Evolutionary conservation across 2,888 invertebrate species (phyloP), one percentile per base, ranked within the genome.

Genomic region (Metacarcinus magister): DNA sequence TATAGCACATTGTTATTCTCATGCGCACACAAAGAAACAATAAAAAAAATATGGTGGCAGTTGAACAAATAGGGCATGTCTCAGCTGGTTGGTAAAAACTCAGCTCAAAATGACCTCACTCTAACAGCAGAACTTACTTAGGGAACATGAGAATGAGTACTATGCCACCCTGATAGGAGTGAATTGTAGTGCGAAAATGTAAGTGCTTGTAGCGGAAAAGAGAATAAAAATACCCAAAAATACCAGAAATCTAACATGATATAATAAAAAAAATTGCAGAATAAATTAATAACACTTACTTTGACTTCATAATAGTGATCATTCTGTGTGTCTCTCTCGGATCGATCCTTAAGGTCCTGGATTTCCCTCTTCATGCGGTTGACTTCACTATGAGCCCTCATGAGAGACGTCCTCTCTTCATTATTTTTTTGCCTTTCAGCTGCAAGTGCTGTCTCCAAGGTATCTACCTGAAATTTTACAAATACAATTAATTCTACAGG

Each of bases 271-370:
- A 87, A n/a, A 28, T 43, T 39, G 2, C n/a, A 87, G 13, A 44
- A 90, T 13, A 90, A 48, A 92, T 10, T 28, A 75, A 75, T 7
- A 75, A 23, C 23, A 67, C 92, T 90, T 43, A 97, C 97, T 96
- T 97, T 96, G 13, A 96, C 95, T 92, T 96, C 96, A 93, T 97
- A 97, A 89, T 97, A 97, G 19, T 97, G 97, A 46, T 97, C 97
- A 96, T 95, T 97, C 46, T 97, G 96, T n/a, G 94, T 60, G 5
- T 96, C 96, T 43, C 96, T 95, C 39, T 97, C 96, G 19, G 93
- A 48, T 2, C 94, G 87, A 23, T 97, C 97, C 82, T 94, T 96
- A 3, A 94, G 23, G 4, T 96, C 97, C 87, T 95, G 95, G 8
- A 97, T 91, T 43, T 97, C 97, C 46, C 91, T 97, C 39, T 96